These are phyloP conservation scores for Pseudachorutes palmiensis DNA, from an alignment of 1,140 invertebrate species.

Conservation along the genomic window DNA sequence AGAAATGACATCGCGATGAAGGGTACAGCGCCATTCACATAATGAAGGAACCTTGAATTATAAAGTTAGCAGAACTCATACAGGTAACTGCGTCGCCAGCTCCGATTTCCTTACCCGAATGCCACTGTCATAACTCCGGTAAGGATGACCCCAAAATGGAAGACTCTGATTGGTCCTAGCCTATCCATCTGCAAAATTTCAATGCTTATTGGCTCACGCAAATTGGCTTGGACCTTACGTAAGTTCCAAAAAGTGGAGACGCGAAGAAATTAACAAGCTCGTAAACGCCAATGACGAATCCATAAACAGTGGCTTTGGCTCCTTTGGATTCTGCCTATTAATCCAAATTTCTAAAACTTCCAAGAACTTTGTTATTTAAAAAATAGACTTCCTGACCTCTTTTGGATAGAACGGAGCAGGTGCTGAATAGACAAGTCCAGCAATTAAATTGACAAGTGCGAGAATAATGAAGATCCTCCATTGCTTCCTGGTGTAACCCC, in stretches of 20 bases:
- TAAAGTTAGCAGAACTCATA: slow-evolving; percentile 22
- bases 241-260: slow-evolving; percentile 77
- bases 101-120: slow-evolving; percentile 67
- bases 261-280: slow-evolving; percentile 80
- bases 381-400: slow-evolving; percentile 42
- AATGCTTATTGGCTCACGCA: slow-evolving; percentile 5
- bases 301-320: slow-evolving; percentile 74
- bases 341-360: not conserved
- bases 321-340: slow-evolving; percentile 74
- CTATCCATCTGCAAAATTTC: slow-evolving; percentile 54
- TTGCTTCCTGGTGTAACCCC: slow-evolving; percentile 50
- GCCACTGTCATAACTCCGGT: slow-evolving; percentile 71
- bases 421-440: slow-evolving; percentile 74
- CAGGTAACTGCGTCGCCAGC: not conserved
- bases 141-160: slow-evolving; percentile 76
- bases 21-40: slow-evolving; percentile 62
- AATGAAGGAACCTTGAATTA: slow-evolving; percentile 62
- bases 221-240: slow-evolving; percentile 49
- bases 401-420: slow-evolving; percentile 53
- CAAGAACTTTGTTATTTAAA: not conserved
- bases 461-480: slow-evolving; percentile 73
- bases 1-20: slow-evolving; percentile 80
- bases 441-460: slow-evolving; percentile 76
- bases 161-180: slow-evolving; percentile 74
- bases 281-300: slow-evolving; percentile 85